These are phyloP conservation scores for Oreochromis niloticus DNA, from an alignment of 2,113 vertebrate genomes.

Conservation along the genomic window DNA sequence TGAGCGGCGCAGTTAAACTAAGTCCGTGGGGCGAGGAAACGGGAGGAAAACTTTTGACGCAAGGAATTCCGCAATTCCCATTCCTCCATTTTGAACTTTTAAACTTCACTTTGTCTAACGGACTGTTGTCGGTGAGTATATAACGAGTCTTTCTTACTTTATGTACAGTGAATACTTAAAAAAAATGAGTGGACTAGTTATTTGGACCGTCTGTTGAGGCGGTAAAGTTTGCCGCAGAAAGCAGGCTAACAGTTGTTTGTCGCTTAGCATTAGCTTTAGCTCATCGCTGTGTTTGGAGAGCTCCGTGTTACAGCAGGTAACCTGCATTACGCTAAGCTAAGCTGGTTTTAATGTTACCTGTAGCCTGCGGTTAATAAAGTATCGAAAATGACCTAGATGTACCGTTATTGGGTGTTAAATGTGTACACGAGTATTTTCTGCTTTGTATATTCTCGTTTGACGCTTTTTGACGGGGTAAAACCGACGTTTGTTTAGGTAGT, in stretches of 20 bases:
- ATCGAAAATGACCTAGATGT: neutral
- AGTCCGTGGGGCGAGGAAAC: neutral
- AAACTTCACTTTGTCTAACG: conserved; percentile 26
- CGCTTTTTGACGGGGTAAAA: neutral
- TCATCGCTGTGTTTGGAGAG: neutral
- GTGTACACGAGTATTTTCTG: neutral
- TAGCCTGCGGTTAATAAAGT: neutral
- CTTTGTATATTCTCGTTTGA: neutral
- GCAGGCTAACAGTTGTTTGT: conserved; percentile 12
- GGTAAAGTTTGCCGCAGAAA: neutral
- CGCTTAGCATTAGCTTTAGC: conserved; percentile 55
- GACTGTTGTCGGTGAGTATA: conserved; percentile 50
- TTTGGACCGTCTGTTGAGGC: neutral
- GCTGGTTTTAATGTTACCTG: neutral
- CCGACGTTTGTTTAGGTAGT: neutral
- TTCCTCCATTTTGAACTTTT: conserved; percentile 79
- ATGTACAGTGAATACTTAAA: neutral
- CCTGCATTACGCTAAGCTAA: neutral
- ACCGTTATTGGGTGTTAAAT: neutral
- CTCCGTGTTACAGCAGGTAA: conserved; percentile 29
- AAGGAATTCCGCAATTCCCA: conserved; percentile 52
- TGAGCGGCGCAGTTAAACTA: neutral
- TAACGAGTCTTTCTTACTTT: rapidly evolving
- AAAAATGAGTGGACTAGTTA: neutral
- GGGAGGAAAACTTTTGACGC: conserved; percentile 54